Evolutionary conservation across 1,140 invertebrate genomes (phyloP).

Genomic region (Caenorhabditis elegans): WBcel235 BX284602.5:6784501-6785000

Average conservation of each 20-base stretch:
- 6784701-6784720: too few species aligned
- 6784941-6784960: conserved; percentile 9
- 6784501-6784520: background rate
- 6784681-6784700: too few species aligned
- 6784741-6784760: too few species aligned
- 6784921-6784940: conserved; percentile 58
- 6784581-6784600: background rate
- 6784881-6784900: conserved; percentile 68
- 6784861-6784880: conserved; percentile 12
- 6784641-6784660: too few species aligned
- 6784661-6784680: too few species aligned
- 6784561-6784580: background rate
- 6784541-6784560: conserved; percentile 32
- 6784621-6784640: too few species aligned
- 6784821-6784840: background rate
- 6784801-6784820: too few species aligned
- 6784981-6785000: background rate
- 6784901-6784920: conserved; percentile 66
- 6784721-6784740: too few species aligned
- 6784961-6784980: conserved; percentile 19
- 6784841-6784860: background rate
- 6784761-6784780: too few species aligned
- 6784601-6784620: background rate
- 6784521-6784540: background rate
- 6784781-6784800: background rate